Evolutionary conservation across 2,113 vertebrate genomes (phyloP).

Genomic region (Oxyruncus cristatus): DNA sequence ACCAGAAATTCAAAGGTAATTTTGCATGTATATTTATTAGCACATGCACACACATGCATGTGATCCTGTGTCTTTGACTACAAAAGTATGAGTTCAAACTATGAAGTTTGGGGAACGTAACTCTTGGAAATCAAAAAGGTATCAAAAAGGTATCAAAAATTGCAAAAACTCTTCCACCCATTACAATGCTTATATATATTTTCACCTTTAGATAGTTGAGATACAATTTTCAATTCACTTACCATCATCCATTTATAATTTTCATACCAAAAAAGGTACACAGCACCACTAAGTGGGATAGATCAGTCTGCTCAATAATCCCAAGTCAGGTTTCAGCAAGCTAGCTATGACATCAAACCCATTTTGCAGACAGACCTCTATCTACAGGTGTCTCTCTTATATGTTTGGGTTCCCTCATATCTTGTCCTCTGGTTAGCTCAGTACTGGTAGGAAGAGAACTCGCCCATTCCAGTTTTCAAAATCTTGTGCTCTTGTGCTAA

Average conservation of each 20-base stretch:
- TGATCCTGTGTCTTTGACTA: background rate
- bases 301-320: background rate
- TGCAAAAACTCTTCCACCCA: background rate
- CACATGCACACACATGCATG: background rate
- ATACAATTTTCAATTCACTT: background rate
- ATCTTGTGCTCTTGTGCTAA: background rate
- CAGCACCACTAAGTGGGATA: background rate
- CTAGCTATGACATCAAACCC: background rate
- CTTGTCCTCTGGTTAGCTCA: background rate
- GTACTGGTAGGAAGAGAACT: background rate
- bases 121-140: background rate
- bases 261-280: background rate
- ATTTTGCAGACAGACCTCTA: background rate
- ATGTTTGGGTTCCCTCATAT: background rate
- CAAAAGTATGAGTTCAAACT: background rate
- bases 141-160: background rate
- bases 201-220: background rate
- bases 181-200: background rate
- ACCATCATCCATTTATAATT: background rate
- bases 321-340: background rate
- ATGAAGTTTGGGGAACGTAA: background rate
- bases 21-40: rapidly evolving
- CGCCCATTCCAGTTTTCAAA: background rate
- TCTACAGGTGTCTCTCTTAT: background rate
- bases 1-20: background rate